Evolutionary conservation across 2,888 invertebrate species (phyloP), one percentile per base, ranked within the genome.

Genomic region (Dorcus parallelipipedus): DNA sequence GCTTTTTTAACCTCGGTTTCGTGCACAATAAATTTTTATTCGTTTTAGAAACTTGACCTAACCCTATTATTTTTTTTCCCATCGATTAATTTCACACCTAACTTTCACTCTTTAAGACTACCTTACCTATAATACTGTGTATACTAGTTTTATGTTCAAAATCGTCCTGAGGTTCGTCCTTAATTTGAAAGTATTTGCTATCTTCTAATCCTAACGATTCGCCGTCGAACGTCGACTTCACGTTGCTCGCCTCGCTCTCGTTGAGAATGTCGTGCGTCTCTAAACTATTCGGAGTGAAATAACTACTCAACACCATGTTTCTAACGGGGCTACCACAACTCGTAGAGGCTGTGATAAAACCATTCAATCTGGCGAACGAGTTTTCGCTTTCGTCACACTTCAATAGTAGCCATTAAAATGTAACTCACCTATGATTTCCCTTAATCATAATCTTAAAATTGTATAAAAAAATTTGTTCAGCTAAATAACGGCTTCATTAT

Each of bases 121-220:
- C 52, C 65, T 67, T 61, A 78, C 77, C 77, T 77, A 77, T 78
- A 78, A 78, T 78, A 78, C 78, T 78, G 77, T 76, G 74, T 65
- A 74, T 70, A 72, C 72, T 70, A 66, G 70, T 69, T 66, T 73
- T 75, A 60, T 71, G 68, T 62, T 74, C 73, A 54, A 65, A 68
- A 60, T 72, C 62, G 38, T 66, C 64, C 38, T 61, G 55, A 33
- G 62, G 56, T 60, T 64, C 67, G 45, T 62, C 62, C 54, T 67
- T 66, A 45, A 66, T 56, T 38, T 49, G 52, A 39, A 57, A 57
- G 52, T 52, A 54, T 50, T 53, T 51, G 17, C 17, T 39, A 49
- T 58, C 50, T 54, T 50, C 53, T 50, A 58, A 49, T 8, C 53
- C 54, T 53, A 58, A 50, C 7, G 58, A 53, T 49, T 58, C 58